Conservation (phyloP, 2,797 vertebrate genomes). For the Cercopithecus petaurista region DNA sequence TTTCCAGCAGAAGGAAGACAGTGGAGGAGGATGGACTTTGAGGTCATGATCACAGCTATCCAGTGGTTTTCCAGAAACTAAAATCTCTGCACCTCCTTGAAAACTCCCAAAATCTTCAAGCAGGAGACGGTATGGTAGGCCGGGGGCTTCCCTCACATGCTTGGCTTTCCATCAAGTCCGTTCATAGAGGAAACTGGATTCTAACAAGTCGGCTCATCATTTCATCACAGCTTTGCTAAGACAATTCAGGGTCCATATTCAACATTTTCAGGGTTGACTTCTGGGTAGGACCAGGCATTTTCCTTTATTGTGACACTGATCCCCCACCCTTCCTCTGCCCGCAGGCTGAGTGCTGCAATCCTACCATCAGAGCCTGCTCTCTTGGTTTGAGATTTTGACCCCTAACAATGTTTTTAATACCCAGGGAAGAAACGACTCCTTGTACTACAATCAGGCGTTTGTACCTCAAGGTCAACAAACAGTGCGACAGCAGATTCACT, state of each 20-base stretch:
- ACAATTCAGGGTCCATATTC: neutral
- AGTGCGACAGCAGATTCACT: too few relatives aligned
- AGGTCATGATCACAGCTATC: neutral
- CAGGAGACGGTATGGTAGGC: fast-evolving
- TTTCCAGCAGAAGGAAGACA: neutral
- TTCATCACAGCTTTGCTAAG: neutral
- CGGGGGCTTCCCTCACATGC: fast-evolving
- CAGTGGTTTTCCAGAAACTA: neutral
- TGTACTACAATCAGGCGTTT: neutral
- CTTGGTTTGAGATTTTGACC: neutral
- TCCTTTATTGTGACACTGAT: fast-evolving
- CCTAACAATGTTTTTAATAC: neutral
- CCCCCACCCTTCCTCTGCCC: fast-evolving
- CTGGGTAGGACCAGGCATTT: neutral
- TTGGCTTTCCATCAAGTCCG: neutral
- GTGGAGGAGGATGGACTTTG: neutral
- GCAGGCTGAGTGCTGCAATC: neutral
- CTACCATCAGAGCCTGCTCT: too few relatives aligned
- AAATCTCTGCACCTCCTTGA: neutral
- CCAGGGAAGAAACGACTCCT: neutral
- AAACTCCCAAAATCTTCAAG: neutral
- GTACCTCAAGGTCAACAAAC: neutral
- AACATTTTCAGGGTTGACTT: neutral
- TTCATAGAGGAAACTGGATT: neutral
- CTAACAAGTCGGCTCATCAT: neutral